phyloP scores from a whole-genome alignment of 2,888 invertebrate genomes.

The Erpobdella octoculata region DNA sequence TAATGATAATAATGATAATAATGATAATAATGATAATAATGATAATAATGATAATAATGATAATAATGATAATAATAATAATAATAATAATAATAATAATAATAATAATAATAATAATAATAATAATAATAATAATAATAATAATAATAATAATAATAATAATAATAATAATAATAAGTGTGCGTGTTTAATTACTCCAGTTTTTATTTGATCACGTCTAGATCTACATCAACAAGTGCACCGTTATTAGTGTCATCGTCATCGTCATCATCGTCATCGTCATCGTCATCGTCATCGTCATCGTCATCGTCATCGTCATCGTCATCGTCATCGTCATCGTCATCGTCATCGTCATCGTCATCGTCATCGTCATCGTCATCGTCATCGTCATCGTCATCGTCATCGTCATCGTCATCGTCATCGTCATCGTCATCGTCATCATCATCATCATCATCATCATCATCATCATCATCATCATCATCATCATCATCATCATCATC shows the following conservation, averaged over 20 bases:
- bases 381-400: neutral
- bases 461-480: constrained; percentile 17
- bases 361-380: neutral
- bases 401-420: constrained; percentile 9
- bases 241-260: too few relatives aligned
- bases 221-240: too few relatives aligned
- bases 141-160: neutral
- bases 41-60: constrained; percentile 5
- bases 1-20: neutral
- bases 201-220: neutral
- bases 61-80: neutral
- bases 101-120: neutral
- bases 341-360: neutral
- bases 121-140: neutral
- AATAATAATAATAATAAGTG: neutral
- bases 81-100: constrained; percentile 1
- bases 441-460: constrained; percentile 24
- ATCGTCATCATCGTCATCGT: constrained; percentile 12
- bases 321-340: constrained; percentile 1
- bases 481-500: constrained; percentile 4
- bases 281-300: constrained; percentile 12
- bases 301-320: constrained; percentile 12
- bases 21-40: neutral
- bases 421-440: constrained; percentile 19
- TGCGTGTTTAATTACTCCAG: neutral